Evolutionary conservation across 2,888 invertebrate species (phyloP).

Genomic region (Drosophila nigricruria): DNA sequence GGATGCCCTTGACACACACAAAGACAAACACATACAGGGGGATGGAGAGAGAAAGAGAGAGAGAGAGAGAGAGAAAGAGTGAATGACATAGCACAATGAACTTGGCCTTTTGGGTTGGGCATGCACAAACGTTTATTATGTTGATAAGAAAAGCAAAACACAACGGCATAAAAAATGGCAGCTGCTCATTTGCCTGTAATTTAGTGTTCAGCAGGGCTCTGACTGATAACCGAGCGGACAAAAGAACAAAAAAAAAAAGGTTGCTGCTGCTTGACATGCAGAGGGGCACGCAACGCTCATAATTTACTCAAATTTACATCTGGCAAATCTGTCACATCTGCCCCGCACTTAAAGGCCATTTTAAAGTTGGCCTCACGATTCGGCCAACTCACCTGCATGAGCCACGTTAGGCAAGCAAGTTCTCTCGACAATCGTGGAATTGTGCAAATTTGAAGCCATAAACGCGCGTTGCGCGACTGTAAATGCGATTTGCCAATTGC

Average conservation of each 20-base stretch:
- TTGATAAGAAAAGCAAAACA: slow-evolving; percentile 58
- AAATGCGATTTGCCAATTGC: slow-evolving; percentile 28
- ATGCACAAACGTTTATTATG: slow-evolving; percentile 61
- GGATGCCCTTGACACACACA: slow-evolving; percentile 65
- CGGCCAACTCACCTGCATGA: not conserved
- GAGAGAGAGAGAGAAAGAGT: not conserved
- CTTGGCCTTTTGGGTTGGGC: slow-evolving; percentile 67
- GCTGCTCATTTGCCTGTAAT: slow-evolving; percentile 66
- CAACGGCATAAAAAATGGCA: slow-evolving; percentile 43
- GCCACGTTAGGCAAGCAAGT: slow-evolving; percentile 18
- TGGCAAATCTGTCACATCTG: slow-evolving; percentile 36
- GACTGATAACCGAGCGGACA: slow-evolving; percentile 58
- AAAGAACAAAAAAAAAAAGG: slow-evolving; percentile 26
- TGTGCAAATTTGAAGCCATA: slow-evolving; percentile 39
- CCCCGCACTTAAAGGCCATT: slow-evolving; percentile 18
- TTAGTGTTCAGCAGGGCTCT: slow-evolving; percentile 59
- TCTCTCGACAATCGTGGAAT: slow-evolving; percentile 1
- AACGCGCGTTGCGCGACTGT: slow-evolving; percentile 26
- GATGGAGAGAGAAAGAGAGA: not conserved
- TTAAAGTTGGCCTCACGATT: slow-evolving; percentile 7
- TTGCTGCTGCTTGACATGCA: slow-evolving; percentile 55
- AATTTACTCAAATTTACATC: slow-evolving; percentile 63
- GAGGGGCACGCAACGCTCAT: slow-evolving; percentile 47
- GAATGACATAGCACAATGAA: slow-evolving; percentile 52
- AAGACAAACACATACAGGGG: not conserved